Evolutionary conservation across 2,888 invertebrate species (phyloP), one percentile per base, ranked within the genome.

Genomic region (Junonia oenone): DNA sequence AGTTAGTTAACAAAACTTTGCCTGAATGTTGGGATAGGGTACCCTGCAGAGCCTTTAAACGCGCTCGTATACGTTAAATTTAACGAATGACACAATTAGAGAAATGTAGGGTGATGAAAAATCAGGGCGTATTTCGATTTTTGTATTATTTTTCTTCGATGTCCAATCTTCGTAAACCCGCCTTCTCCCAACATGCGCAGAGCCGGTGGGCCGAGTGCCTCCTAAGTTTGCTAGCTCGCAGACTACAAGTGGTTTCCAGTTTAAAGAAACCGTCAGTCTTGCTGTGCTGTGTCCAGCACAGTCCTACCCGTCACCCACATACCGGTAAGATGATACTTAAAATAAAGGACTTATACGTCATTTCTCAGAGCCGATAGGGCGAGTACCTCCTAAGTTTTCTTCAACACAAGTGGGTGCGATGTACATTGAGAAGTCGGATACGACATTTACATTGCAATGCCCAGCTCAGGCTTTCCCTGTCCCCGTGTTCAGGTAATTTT

Each of bases 1-100:
- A 51, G 55, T 54, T 63, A 40, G 6, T 51, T 57, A 64, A 57
- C 59, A 63, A 59, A 66, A 77, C 83, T 86, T 93, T 95, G 96
- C 97, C 97, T 97, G 97, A 96, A 97, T 97, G 97, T 97, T 97
- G 97, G 97, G 97, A 97, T 97, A 96, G 97, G 97, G 97, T 97
- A 96, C 96, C 96, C 96, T 95, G 95, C 83, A 83, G 85, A 89
- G 88, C 86, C 89, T 83, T 82, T 15, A 47, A 22, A 19, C 29
- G 48, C 17, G 45, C 13, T 55, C 31, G 33, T 27, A 35, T 50
- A 47, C 26, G 0, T 38, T 33, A 29, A 15, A 37, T 33, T 38
- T 22, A 49, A 50, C 45, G 33, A 40, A 50, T 47, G 35, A 40
- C 45, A 50, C 33, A 22, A 53, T 59, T 56, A 56, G 56, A 56